Evolutionary conservation across 1,140 invertebrate species (phyloP).

Genomic region (Aphaenogaster floridana): DNA sequence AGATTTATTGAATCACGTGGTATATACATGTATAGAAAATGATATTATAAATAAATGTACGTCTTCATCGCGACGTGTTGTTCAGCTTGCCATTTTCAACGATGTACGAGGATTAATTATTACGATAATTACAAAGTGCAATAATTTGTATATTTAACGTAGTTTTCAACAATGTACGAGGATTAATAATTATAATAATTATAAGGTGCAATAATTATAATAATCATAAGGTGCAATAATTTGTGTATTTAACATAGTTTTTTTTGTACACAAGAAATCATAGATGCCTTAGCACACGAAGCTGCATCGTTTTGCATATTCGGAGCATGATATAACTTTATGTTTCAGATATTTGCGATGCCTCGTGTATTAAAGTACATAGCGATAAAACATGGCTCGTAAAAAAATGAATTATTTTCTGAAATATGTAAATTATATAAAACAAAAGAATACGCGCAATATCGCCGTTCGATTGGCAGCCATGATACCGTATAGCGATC

Average conservation of each 20-base stretch:
- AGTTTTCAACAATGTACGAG: neutral
- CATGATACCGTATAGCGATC: neutral
- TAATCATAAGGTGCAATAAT: too few species aligned
- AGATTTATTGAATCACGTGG: slow-evolving; percentile 12
- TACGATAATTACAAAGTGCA: neutral
- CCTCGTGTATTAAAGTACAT: neutral
- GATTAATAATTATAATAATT: neutral
- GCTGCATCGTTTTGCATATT: neutral
- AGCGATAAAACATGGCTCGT: neutral
- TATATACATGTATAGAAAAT: neutral
- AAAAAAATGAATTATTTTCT: neutral
- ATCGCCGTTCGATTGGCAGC: neutral
- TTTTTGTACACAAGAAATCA: neutral
- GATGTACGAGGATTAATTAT: neutral
- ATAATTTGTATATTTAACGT: too few species aligned
- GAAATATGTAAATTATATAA: neutral
- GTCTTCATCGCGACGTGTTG: neutral
- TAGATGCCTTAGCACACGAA: neutral
- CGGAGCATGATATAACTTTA: neutral
- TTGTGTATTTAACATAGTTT: neutral
- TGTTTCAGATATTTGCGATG: neutral
- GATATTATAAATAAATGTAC: neutral
- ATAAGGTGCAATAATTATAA: neutral
- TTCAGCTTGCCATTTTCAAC: neutral
- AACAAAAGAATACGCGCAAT: neutral